Evolutionary conservation across 2,888 invertebrate species (phyloP).

Genomic region (Melinopterus prodromus): DNA sequence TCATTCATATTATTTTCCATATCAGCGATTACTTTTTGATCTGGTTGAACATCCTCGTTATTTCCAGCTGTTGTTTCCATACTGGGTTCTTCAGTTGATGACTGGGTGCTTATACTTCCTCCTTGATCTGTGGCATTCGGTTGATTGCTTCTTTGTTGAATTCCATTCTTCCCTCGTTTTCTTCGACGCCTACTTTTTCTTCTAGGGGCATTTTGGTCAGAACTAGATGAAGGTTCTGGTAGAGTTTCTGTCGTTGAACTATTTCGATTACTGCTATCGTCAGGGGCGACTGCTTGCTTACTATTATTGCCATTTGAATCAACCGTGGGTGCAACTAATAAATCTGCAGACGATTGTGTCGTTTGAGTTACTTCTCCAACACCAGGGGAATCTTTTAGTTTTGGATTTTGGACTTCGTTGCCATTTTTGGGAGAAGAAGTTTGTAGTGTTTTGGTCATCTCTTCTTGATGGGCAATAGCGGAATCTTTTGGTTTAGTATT

Average conservation of each 20-base stretch:
- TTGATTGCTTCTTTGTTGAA: slow-evolving; percentile 9
- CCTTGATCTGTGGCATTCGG: neutral
- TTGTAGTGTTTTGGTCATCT: neutral
- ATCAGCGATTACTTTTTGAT: neutral
- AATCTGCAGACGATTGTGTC: neutral
- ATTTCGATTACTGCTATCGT: neutral
- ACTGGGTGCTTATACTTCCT: neutral
- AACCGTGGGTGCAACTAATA: neutral
- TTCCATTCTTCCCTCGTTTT: slow-evolving; percentile 4
- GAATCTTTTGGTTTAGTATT: too few relatives aligned
- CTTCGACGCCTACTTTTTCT: neutral
- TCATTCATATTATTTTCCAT: neutral
- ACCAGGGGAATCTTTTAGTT: neutral
- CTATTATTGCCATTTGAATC: neutral
- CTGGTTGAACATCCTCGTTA: neutral
- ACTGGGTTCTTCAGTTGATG: neutral
- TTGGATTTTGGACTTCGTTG: neutral
- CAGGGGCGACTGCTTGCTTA: neutral
- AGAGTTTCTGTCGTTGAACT: neutral
- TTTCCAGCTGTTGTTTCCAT: neutral
- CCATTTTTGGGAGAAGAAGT: neutral
- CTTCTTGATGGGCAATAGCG: too few relatives aligned
- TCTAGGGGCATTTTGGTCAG: neutral
- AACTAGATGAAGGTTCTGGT: neutral
- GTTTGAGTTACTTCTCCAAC: neutral